phyloP scores from a whole-genome alignment of 2,797 vertebrate species.

The Sebastes diploproa region DNA sequence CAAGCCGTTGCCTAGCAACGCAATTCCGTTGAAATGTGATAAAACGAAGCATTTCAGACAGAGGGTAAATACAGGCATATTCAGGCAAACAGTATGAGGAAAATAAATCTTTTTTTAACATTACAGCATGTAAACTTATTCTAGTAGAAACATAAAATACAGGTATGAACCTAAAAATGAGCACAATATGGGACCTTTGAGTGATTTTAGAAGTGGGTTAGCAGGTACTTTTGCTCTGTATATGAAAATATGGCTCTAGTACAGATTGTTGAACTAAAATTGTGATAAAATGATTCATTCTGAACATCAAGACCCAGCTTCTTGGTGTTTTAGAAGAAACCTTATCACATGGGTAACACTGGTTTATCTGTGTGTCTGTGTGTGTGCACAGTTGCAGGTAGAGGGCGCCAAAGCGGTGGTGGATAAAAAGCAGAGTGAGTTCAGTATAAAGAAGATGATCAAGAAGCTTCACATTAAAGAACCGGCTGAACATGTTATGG shows the following conservation, averaged over 20 bases:
- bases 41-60: too few relatives aligned
- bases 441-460: constrained; percentile 90
- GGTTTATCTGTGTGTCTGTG: neutral
- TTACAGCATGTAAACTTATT: too few relatives aligned
- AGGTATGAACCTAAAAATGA: too few relatives aligned
- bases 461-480: constrained; percentile 86
- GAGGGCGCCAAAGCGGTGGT: constrained; percentile 26
- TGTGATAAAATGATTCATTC: neutral
- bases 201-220: neutral
- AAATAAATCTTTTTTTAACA: too few relatives aligned
- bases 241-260: neutral
- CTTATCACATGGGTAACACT: neutral
- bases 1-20: too few relatives aligned
- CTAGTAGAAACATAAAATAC: too few relatives aligned
- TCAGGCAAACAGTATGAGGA: too few relatives aligned
- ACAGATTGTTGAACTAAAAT: neutral
- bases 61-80: too few relatives aligned
- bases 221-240: neutral
- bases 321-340: neutral
- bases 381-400: constrained; percentile 38
- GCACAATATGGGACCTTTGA: too few relatives aligned
- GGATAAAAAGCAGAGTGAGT: constrained; percentile 81
- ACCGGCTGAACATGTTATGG: constrained; percentile 86
- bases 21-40: too few relatives aligned
- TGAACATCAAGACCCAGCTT: neutral